Evolutionary conservation across 2,113 vertebrate genomes (phyloP).

Genomic region (Brachypteracias leptosomus): DNA sequence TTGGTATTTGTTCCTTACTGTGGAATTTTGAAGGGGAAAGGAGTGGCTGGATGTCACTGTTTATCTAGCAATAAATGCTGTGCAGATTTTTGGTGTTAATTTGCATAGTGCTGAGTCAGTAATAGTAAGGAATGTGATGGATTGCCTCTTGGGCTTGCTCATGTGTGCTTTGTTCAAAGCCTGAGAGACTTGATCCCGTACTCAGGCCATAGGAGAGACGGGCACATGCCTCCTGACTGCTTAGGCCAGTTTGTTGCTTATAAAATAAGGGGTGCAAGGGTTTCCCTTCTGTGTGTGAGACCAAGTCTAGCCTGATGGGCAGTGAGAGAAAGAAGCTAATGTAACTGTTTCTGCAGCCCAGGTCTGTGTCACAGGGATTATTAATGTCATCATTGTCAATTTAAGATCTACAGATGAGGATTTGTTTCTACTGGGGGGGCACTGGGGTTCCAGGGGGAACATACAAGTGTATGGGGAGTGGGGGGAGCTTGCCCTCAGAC

Average conservation of each 20-base stretch:
- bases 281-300: background rate
- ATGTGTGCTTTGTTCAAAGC: background rate
- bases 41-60: background rate
- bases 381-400: background rate
- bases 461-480: background rate
- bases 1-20: background rate
- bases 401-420: background rate
- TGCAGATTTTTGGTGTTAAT: background rate
- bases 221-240: rapidly evolving
- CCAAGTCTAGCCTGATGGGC: background rate
- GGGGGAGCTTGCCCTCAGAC: background rate
- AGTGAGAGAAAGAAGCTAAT: background rate
- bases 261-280: background rate
- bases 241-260: background rate
- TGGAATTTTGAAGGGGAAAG: background rate
- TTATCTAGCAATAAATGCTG: background rate
- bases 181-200: background rate
- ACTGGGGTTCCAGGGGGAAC: background rate
- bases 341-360: background rate
- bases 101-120: background rate
- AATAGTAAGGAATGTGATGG: background rate
- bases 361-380: background rate
- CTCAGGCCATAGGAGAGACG: background rate
- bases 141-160: background rate
- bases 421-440: background rate